Percentiles rank a stretch among this genome's conserved stretches.
Conservation (phyloP, 2,113 vertebrate species). For the Paradisaea rubra region DNA sequence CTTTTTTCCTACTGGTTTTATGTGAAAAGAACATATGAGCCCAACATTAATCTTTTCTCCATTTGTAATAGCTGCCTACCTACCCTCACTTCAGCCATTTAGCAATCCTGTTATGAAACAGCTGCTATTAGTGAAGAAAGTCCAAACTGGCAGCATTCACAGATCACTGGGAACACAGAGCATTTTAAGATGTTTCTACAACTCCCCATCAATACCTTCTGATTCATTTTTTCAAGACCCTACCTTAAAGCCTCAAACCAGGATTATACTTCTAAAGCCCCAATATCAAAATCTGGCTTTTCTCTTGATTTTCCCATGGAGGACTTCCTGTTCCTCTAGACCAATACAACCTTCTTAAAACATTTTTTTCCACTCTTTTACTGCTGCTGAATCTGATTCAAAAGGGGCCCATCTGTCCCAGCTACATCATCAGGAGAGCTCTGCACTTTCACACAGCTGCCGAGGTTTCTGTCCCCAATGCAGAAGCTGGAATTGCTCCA, state of each 20-base stretch:
- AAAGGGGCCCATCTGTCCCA: constrained; percentile 50
- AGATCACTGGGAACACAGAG: background rate
- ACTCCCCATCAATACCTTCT: background rate
- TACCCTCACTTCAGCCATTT: background rate
- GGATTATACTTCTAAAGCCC: background rate
- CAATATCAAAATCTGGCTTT: constrained; percentile 2
- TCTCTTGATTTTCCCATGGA: constrained; percentile 11
- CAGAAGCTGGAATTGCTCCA: constrained; percentile 6
- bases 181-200: background rate
- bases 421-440: constrained; percentile 14
- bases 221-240: background rate
- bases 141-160: background rate
- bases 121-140: background rate
- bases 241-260: background rate
- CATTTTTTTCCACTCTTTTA: constrained; percentile 9
- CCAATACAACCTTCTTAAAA: background rate
- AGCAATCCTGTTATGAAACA: constrained; percentile 2
- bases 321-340: constrained; percentile 20
- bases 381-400: constrained; percentile 36
- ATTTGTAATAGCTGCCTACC: background rate
- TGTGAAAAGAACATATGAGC: background rate
- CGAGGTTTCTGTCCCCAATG: background rate
- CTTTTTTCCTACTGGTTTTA: background rate
- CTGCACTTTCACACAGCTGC: constrained; percentile 13
- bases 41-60: background rate